Evolutionary conservation across 1,140 invertebrate genomes (phyloP).

Genomic region (Homarus americanus): DNA sequence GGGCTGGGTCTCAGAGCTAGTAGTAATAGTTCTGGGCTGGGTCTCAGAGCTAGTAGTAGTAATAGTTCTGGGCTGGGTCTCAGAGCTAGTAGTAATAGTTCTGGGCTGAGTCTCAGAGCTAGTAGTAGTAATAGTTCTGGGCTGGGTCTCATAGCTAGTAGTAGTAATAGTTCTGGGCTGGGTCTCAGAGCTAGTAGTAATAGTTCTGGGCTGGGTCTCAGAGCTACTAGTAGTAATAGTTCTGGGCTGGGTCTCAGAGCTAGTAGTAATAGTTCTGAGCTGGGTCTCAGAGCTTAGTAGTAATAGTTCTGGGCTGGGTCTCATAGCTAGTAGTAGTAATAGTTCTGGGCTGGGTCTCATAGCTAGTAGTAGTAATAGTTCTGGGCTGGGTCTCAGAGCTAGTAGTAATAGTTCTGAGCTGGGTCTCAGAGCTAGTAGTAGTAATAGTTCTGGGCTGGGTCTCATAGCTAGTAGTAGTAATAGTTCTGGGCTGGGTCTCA

Average conservation of each 20-base stretch:
- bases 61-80: neutral
- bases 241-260: neutral
- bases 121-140: neutral
- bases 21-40: neutral
- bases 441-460: neutral
- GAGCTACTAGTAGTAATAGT: too few relatives aligned
- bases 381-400: neutral
- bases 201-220: too few relatives aligned
- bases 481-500: too few relatives aligned
- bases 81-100: neutral
- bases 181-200: too few relatives aligned
- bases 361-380: neutral
- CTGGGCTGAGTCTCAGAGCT: neutral
- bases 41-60: neutral
- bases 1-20: too few relatives aligned
- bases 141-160: neutral
- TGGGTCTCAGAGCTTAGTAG: neutral
- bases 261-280: neutral
- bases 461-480: too few relatives aligned
- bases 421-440: neutral
- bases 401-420: neutral
- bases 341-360: neutral
- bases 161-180: too few relatives aligned
- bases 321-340: too few relatives aligned
- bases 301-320: neutral